These are phyloP conservation scores for Drosophila macrospina DNA, from an alignment of 2,888 invertebrate genomes.

Conservation along the genomic window DNA sequence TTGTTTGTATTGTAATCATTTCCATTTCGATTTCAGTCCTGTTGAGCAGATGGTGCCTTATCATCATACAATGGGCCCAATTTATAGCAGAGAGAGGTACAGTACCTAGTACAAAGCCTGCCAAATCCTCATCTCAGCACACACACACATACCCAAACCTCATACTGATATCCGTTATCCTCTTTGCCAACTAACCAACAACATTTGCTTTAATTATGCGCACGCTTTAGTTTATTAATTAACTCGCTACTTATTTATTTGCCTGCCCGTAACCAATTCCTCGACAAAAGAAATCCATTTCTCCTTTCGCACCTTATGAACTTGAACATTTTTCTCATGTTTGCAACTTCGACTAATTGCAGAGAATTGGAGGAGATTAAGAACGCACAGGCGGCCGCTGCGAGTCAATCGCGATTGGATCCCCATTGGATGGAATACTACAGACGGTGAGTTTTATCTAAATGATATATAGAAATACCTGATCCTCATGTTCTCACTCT, in stretches of 20 bases:
- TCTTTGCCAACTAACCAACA: conserved; percentile 43
- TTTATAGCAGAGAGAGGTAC: conserved; percentile 86
- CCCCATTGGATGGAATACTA: conserved; percentile 96
- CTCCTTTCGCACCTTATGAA: conserved; percentile 13
- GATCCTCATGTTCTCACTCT: neutral
- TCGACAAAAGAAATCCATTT: conserved; percentile 27
- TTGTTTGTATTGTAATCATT: conserved; percentile 75
- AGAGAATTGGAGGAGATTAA: conserved; percentile 92
- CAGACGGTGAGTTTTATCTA: conserved; percentile 85
- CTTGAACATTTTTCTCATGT: no score
- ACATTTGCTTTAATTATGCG: conserved; percentile 25
- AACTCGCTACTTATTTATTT: conserved; percentile 48
- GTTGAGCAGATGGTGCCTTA: conserved; percentile 86
- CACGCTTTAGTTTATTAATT: conserved; percentile 41
- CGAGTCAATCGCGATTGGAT: conserved; percentile 89
- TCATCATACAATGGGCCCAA: conserved; percentile 86
- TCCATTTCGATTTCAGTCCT: conserved; percentile 85
- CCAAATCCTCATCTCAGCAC: conserved; percentile 59
- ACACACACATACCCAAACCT: conserved; percentile 8
- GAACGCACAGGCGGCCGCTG: conserved; percentile 88
- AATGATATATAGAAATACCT: neutral
- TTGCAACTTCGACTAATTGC: conserved; percentile 85
- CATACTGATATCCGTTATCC: conserved; percentile 30
- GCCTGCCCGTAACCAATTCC: conserved; percentile 55
- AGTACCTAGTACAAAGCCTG: conserved; percentile 77